Evolutionary conservation across 2,888 invertebrate species (phyloP).

Genomic region (Agrochola lota): DNA sequence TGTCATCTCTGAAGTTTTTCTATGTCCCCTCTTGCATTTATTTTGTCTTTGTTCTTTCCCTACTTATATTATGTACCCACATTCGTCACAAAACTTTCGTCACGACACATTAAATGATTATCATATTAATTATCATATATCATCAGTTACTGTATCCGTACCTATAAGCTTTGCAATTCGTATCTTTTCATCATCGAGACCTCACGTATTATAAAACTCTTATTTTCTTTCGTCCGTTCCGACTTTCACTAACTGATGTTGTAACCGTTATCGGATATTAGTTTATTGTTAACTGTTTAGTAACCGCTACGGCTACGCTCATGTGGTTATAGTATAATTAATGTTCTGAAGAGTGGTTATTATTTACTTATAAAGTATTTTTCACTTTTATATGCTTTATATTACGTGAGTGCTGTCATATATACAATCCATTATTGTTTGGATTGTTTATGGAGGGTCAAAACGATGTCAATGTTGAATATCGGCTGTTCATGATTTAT

Average conservation of each 20-base stretch:
- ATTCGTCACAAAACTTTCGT: not conserved
- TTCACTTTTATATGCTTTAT: not conserved
- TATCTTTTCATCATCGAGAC: not conserved
- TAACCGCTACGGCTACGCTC: slow-evolving; percentile 3
- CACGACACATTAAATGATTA: not conserved
- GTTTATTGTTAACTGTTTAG: slow-evolving; percentile 27
- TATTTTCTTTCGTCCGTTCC: slow-evolving; percentile 48
- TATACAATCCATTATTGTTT: not conserved
- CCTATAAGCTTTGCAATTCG: not conserved
- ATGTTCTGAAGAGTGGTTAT: not conserved
- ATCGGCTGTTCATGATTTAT: not conserved
- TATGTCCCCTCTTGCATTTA: not conserved
- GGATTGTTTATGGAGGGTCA: not conserved
- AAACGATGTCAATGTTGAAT: not conserved
- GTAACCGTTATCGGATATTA: slow-evolving; percentile 49
- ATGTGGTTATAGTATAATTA: not conserved
- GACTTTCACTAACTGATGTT: slow-evolving; percentile 55
- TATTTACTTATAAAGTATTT: not conserved
- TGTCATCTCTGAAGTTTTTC: not conserved
- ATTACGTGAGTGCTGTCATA: not conserved
- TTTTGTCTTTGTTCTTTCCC: too few relatives aligned
- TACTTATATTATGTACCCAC: too few relatives aligned
- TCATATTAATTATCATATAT: not conserved
- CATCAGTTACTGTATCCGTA: too few relatives aligned
- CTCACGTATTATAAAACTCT: slow-evolving; percentile 29